Base-by-base conservation (phyloP, 2,113 vertebrate genomes). In the Leptobrachium ailaonicum region DNA sequence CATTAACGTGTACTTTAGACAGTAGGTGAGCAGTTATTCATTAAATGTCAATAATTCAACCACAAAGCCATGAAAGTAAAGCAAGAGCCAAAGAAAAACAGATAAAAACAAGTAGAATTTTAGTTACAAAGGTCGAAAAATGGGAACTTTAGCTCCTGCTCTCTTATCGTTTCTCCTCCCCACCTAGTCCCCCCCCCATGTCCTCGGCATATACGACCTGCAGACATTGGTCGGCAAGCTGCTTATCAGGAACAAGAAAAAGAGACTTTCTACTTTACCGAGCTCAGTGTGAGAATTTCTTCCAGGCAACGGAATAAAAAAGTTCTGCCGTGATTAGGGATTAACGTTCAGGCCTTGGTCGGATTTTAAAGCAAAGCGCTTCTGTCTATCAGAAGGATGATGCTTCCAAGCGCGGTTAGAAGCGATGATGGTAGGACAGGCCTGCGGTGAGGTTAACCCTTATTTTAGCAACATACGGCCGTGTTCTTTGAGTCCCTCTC, bases 101-200 rank as follows among this genome's bases (percentile, higher is more conserved):
- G 12, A 60, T 53, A 76, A 2, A 32, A 40, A 64, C 13, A 12
- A 11, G 56, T 40, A 41, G 44, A 70, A 70, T 66, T 77, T 77
- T 69, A 69, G 50, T 73, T 79, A 69, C 43, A 14, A 73, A 63
- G 40, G 42, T 6, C 14, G 70, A 6, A 32, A 79, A 79, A 66
- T 2, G 14, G 12, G 62, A 74, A 80, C 62, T 74, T 80, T 76
- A 80, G 73, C 78, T 60, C 71, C 66, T 80, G 64, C n/a, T 10
- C 1, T 50, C 41, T 56, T 80, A 80, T 80, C 77, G 45, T 13
- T 60, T 60, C 3, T 13, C 9, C 56, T 60, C 13, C 13, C 47
- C 47, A 2, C 13, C 10, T 10, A 42, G 10, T 2, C 76, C 54
- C 20, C 6, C 56, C 41, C 5, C 71, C 12, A 2, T 4, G n/a